Conservation (phyloP, 2,113 vertebrate genomes). For the Indicator indicator region DNA sequence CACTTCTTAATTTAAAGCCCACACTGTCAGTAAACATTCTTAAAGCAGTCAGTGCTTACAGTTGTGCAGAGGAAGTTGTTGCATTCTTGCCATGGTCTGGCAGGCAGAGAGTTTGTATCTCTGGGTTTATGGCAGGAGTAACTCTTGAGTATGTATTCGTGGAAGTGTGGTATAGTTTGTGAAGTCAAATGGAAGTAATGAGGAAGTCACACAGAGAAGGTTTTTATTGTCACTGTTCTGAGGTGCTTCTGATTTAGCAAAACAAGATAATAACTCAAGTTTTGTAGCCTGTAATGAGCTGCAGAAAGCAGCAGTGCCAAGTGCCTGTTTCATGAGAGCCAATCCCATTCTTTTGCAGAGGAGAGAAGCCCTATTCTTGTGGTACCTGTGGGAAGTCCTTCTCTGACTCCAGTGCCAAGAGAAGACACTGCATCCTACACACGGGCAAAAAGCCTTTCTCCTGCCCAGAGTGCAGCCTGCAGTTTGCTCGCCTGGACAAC, state of each 20-base stretch:
- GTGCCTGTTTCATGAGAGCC: not conserved
- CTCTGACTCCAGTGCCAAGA: constrained; percentile 91
- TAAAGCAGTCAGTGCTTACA: not conserved
- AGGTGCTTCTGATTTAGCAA: not conserved
- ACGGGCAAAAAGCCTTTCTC: constrained; percentile 93
- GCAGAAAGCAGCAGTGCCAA: not conserved
- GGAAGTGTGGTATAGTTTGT: not conserved
- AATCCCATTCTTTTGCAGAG: constrained; percentile 76
- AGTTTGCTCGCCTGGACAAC: constrained; percentile 94
- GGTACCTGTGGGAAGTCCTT: constrained; percentile 90
- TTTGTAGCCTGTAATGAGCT: not conserved
- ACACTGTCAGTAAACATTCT: not conserved
- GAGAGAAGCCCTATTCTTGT: constrained; percentile 94
- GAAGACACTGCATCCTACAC: constrained; percentile 92
- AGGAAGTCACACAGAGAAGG: not conserved
- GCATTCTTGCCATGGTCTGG: not conserved
- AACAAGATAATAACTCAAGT: not conserved
- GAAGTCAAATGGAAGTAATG: not conserved
- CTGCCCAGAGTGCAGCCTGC: constrained; percentile 87
- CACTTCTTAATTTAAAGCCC: not conserved
- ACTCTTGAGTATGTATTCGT: not conserved
- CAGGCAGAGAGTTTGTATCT: not conserved
- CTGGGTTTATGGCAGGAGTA: not conserved
- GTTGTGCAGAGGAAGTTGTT: not conserved
- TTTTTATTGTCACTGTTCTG: not conserved